A percentile compares a stretch with the other conserved stretches of the same genome.
Evolutionary conservation across 2,888 invertebrate species (phyloP).

Genomic region (Tiliacea aurago): DNA sequence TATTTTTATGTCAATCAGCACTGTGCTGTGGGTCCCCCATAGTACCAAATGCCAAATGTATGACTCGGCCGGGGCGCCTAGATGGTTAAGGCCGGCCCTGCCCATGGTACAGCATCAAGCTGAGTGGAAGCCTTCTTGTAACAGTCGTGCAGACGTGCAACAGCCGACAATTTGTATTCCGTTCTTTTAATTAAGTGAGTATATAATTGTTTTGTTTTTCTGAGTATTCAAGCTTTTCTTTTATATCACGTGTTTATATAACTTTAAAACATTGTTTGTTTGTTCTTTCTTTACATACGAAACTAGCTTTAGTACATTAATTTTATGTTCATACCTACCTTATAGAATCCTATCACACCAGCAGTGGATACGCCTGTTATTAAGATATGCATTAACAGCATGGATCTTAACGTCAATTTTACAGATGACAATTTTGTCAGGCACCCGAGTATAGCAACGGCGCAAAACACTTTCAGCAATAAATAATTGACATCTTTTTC

Average conservation of each 20-base stretch:
- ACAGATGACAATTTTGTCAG: conserved; percentile 73
- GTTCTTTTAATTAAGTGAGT: not conserved
- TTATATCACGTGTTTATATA: not conserved
- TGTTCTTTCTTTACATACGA: too few relatives aligned
- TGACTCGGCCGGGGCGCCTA: too few relatives aligned
- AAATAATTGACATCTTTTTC: conserved; percentile 65
- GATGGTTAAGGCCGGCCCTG: too few relatives aligned
- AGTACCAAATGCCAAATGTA: too few relatives aligned
- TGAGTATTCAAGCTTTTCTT: not conserved
- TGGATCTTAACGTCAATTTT: conserved; percentile 73
- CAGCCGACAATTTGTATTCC: too few relatives aligned
- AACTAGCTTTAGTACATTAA: not conserved
- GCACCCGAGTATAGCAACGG: conserved; percentile 71
- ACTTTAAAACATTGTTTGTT: not conserved
- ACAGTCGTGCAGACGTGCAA: not conserved
- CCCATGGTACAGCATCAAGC: not conserved
- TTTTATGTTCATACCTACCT: conserved; percentile 66
- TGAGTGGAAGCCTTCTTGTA: not conserved
- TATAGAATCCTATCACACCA: conserved; percentile 65
- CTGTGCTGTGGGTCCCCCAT: not conserved
- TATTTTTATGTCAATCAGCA: not conserved
- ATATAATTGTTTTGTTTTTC: not conserved
- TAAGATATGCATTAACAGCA: conserved; percentile 76
- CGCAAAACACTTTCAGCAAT: conserved; percentile 72
- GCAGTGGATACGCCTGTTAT: conserved; percentile 76